phyloP scores from a whole-genome alignment of 35 echinoderm and acorn worm species.

The Ophiothrix spiculata region DNA sequence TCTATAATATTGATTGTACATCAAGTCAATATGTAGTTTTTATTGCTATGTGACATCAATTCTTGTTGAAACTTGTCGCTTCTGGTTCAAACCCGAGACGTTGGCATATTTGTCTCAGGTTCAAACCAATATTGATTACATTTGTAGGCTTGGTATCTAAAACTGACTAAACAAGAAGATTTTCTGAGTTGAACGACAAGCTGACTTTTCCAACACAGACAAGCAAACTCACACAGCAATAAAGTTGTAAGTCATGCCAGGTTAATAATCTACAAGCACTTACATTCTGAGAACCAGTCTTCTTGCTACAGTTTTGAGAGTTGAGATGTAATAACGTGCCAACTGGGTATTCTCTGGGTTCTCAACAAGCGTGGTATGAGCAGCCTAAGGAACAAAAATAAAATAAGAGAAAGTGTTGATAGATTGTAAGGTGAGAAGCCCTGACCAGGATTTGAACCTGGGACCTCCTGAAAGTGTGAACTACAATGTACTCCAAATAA shows the following conservation, averaged over 20 bases:
- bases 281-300: constrained; percentile 61
- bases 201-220: background rate
- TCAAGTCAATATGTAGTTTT: no score
- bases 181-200: background rate
- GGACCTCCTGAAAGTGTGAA: background rate
- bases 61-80: no score
- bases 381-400: constrained; percentile 34
- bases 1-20: no score
- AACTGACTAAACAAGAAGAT: no score
- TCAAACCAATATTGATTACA: no score
- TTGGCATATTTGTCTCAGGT: no score
- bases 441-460: no score
- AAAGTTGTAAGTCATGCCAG: background rate
- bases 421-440: background rate
- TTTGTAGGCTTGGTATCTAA: no score
- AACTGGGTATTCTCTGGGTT: constrained; percentile 72
- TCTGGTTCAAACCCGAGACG: no score
- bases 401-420: background rate
- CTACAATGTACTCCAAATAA: background rate
- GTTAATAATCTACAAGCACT: no score
- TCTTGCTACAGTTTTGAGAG: constrained; percentile 64
- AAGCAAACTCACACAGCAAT: background rate
- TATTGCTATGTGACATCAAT: no score
- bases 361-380: constrained; percentile 52
- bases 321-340: constrained; percentile 71